A percentile compares a stretch with the other conserved stretches of the same genome.
phyloP scores from a whole-genome alignment of 2,113 vertebrate genomes.

The Brachirus orientalis region DNA sequence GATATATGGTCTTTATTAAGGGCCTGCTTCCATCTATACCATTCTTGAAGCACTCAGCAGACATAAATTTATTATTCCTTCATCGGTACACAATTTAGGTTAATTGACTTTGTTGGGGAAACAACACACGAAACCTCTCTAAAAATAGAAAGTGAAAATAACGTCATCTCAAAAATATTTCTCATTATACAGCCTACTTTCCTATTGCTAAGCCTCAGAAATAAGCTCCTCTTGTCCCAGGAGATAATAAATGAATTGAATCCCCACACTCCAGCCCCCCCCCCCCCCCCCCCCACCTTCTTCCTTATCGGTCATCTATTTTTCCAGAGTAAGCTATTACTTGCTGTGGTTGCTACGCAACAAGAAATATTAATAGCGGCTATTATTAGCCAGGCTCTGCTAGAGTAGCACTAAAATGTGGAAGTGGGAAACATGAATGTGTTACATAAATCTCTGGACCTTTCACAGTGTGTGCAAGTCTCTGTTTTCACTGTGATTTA shows the following conservation, averaged over 20 bases:
- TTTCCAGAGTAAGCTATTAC: constrained; percentile 99
- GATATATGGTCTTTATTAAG: background rate
- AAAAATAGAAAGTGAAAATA: constrained; percentile 85
- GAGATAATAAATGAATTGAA: constrained; percentile 99
- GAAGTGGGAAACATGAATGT: constrained; percentile 99
- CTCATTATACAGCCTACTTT: constrained; percentile 86
- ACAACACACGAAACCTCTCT: constrained; percentile 72
- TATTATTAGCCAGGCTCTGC: constrained; percentile 99
- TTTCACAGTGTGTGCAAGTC: constrained; percentile 96
- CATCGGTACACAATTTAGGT: constrained; percentile 77
- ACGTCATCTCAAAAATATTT: constrained; percentile 82
- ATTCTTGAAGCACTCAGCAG: constrained; percentile 59
- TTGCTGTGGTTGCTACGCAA: constrained; percentile 98
- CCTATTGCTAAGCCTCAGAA: constrained; percentile 96
- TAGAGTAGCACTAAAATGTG: constrained; percentile 99
- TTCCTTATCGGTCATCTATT: constrained; percentile 99
- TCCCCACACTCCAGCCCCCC: constrained; percentile 65
- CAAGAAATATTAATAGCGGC: constrained; percentile 99
- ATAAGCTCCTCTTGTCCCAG: constrained; percentile 96
- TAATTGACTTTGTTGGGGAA: constrained; percentile 83
- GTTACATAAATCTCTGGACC: constrained; percentile 99
- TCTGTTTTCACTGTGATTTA: constrained; percentile 99
- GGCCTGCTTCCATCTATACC: constrained; percentile 50
- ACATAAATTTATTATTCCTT: constrained; percentile 71
- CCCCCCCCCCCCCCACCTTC: constrained; percentile 65